A percentile compares a stretch with the other conserved stretches of the same genome.
Conservation (phyloP, 2,797 vertebrate species). For the Tokudaia tokunoshimensis region DNA sequence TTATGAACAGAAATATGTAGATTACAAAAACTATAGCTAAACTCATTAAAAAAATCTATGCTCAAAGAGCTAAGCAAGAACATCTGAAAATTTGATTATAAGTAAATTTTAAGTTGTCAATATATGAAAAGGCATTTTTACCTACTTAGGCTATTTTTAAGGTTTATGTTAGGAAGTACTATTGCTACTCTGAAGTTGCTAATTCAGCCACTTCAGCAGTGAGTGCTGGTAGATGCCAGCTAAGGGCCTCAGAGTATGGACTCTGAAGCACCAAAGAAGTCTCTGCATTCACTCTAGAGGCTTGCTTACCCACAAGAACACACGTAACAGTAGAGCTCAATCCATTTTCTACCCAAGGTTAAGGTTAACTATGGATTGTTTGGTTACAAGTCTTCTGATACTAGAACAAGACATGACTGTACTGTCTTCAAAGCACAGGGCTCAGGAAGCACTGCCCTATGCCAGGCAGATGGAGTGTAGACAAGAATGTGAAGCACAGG, state of each 20-base stretch:
- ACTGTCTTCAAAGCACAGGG: background rate
- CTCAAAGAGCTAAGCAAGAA: conserved; percentile 14
- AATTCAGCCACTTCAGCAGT: background rate
- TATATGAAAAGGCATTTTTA: conserved; percentile 23
- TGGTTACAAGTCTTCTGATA: background rate
- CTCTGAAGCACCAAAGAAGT: background rate
- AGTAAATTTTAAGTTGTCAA: conserved; percentile 8
- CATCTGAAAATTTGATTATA: conserved; percentile 10
- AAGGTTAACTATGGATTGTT: background rate
- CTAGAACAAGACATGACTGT: background rate
- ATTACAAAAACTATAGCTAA: conserved; percentile 31
- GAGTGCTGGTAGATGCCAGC: background rate
- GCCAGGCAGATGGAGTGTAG: background rate
- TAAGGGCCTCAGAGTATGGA: background rate
- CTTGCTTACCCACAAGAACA: background rate
- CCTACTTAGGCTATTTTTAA: background rate
- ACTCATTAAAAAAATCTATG: background rate
- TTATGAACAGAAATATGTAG: background rate
- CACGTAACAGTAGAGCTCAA: background rate
- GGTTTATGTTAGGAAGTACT: background rate
- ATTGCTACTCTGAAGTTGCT: background rate
- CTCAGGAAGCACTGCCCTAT: background rate
- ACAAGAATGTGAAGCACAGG: background rate
- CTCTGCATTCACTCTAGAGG: background rate
- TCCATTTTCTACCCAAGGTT: background rate